Evolutionary conservation across 2,888 invertebrate species (phyloP), one percentile per base, ranked within the genome.

Genomic region (Artemia sp.): DNA sequence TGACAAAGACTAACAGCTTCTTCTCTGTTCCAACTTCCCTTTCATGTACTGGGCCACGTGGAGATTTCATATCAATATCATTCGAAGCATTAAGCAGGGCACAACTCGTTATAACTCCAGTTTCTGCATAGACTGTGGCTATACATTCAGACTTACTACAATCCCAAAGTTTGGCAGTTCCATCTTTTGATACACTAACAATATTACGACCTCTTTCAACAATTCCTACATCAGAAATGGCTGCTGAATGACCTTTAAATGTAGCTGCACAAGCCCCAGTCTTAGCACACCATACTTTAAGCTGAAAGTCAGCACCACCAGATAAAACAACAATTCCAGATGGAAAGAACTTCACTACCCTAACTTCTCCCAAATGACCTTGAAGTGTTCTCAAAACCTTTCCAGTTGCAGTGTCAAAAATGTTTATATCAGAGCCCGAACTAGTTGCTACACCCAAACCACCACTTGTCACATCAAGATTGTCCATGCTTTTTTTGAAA

Each of bases 221-320:
- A 72, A 87, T 82, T 69, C 79, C 80, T 52, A 85, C 75, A 78
- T 86, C 87, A 66, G 80, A 79, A 8, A 88, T 78, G 50, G 85
- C 82, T 82, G 82, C 84, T 66, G 78, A 82, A 75, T 88, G 88
- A 0, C 87, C 88, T 69, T 77, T 81, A 38, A 88, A 75, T 6
- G 84, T 85, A 2, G 84, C 84, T 24, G 85, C 85, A 77, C 86
- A 86, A 68, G 82, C 77, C 38, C 87, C 87, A 51, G 82, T 82
- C 74, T 86, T 85, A 0, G 85, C 85, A 69, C 85, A 85, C 87
- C 87, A 88, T 71, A 88, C 82, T 76, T 84, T 84, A 64, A 85
- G 78, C 64, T 82, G 82, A 74, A 85, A 84, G 78, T 88, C 88
- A 52, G 85, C 84, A 11, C 87, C 87, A 50, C 84, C 85, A 66